phyloP scores from a whole-genome alignment of 1,140 invertebrate species.

The Chironomus tepperi region DNA sequence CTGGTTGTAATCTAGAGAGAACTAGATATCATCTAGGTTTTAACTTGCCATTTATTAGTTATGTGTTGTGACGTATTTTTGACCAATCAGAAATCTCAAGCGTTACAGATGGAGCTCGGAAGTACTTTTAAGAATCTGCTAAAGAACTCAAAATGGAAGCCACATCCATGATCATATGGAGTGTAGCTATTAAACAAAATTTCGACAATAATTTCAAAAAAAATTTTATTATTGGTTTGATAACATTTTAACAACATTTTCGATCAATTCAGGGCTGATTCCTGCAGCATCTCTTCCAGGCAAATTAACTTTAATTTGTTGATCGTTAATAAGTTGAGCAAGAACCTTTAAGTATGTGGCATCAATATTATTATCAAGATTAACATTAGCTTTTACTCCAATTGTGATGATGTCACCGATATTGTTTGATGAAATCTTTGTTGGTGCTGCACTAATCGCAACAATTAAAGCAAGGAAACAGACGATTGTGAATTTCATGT shows the following conservation, averaged over 20 bases:
- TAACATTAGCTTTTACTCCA: background rate
- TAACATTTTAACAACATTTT: background rate
- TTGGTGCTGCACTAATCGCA: background rate
- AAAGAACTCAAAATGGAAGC: too few relatives aligned
- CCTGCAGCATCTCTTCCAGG: background rate
- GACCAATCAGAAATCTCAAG: too few relatives aligned
- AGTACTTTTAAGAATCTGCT: too few relatives aligned
- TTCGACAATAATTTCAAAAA: too few relatives aligned
- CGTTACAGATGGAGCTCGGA: too few relatives aligned
- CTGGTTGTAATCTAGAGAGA: too few relatives aligned
- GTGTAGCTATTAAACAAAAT: too few relatives aligned
- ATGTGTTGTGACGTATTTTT: too few relatives aligned
- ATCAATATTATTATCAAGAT: background rate
- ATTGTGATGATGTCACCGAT: background rate
- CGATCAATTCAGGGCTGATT: background rate
- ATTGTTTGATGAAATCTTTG: background rate
- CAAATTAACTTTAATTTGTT: background rate
- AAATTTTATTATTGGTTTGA: background rate
- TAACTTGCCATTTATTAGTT: too few relatives aligned
- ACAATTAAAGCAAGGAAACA: background rate
- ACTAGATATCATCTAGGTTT: too few relatives aligned
- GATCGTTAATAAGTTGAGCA: background rate
- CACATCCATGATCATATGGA: too few relatives aligned
- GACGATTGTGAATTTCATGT: background rate
- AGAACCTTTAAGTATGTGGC: background rate